A percentile compares a stretch with the other conserved stretches of the same genome.
Evolutionary conservation across 2,888 invertebrate genomes (phyloP).

Genomic region (Folsomia candida): DNA sequence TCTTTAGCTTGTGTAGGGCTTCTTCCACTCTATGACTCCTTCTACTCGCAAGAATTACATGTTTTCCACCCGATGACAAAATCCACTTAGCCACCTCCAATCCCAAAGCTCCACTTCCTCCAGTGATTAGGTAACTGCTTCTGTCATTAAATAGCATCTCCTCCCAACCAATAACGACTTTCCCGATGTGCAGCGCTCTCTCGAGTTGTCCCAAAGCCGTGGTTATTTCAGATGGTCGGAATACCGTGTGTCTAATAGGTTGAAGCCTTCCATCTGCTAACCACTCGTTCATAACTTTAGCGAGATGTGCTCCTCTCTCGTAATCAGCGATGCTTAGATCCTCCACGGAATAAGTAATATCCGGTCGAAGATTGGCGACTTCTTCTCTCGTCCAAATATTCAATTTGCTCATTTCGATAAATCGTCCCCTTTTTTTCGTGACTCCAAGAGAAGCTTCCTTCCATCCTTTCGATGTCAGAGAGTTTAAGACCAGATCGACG

Average conservation of each 20-base stretch:
- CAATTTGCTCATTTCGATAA: slow-evolving; percentile 15
- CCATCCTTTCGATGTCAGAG: slow-evolving; percentile 8
- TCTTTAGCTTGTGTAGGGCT: background rate
- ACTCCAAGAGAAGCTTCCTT: slow-evolving; percentile 3
- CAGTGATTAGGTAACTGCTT: slow-evolving; percentile 28
- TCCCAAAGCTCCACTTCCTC: slow-evolving; percentile 27
- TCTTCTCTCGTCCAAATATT: slow-evolving; percentile 2
- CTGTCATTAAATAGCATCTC: slow-evolving; percentile 11
- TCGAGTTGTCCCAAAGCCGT: slow-evolving; percentile 11
- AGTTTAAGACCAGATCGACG: slow-evolving; percentile 10
- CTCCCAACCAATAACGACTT: slow-evolving; percentile 9
- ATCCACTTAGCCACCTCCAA: slow-evolving; percentile 27
- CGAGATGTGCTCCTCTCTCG: background rate
- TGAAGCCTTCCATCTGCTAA: background rate
- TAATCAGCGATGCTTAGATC: background rate
- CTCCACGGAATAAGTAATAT: background rate
- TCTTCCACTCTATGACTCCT: background rate
- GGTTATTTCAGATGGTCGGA: background rate
- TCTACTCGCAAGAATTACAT: slow-evolving; percentile 1
- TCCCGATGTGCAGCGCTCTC: slow-evolving; percentile 23
- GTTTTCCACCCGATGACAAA: slow-evolving; percentile 8
- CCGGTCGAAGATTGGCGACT: background rate
- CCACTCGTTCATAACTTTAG: background rate
- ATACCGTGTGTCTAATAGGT: background rate
- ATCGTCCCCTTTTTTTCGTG: background rate